Evolutionary conservation across 2,888 invertebrate species (phyloP).

Genomic region (Caenorhabditis becei): DNA sequence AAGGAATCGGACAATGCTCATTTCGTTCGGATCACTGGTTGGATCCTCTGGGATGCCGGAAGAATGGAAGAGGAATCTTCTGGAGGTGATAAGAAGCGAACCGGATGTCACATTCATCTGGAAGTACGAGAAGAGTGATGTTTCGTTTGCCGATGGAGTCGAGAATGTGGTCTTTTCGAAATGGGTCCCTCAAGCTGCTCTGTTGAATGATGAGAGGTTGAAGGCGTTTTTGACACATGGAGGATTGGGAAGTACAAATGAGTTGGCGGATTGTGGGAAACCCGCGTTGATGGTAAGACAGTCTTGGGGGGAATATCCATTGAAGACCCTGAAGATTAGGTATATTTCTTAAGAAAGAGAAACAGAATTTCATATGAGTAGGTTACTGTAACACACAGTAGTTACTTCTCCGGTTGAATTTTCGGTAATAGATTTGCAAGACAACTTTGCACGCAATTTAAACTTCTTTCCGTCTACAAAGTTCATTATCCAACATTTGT

Average conservation of each 20-base stretch:
- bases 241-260: conserved; percentile 60
- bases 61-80: conserved; percentile 24
- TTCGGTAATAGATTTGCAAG: no score
- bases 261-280: conserved; percentile 53
- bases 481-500: no score
- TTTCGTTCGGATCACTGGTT: conserved; percentile 51
- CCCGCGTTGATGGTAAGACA: conserved; percentile 44
- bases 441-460: no score
- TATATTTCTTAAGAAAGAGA: no score
- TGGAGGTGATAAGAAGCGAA: background rate
- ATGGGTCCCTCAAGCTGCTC: conserved; percentile 58
- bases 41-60: conserved; percentile 43
- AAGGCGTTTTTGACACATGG: conserved; percentile 60
- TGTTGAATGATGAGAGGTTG: conserved; percentile 46
- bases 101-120: conserved; percentile 57
- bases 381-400: no score
- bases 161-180: conserved; percentile 45
- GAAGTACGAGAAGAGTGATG: conserved; percentile 60
- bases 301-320: no score
- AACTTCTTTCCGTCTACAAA: no score
- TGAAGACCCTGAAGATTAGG: no score
- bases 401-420: no score
- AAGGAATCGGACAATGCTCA: conserved; percentile 29
- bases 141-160: conserved; percentile 24
- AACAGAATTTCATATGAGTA: no score